phyloP scores from a whole-genome alignment of 2,113 vertebrate species.

The mouse (Mus musculus) region DNA sequence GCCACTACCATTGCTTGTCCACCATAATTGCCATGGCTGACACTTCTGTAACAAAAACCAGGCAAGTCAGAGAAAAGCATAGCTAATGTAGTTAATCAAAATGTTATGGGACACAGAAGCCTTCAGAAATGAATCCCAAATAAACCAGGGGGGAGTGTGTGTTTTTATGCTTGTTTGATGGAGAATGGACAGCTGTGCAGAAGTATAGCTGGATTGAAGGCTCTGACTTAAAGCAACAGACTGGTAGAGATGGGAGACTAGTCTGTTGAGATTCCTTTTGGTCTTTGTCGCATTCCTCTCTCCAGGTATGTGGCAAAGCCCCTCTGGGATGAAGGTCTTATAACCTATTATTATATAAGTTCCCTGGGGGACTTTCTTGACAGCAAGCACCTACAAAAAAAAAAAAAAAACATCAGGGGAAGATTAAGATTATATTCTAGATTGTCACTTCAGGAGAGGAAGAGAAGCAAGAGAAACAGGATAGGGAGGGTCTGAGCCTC shows the following conservation, averaged over 20 bases:
- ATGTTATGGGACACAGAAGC: background rate
- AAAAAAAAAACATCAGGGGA: background rate
- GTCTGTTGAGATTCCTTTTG: background rate
- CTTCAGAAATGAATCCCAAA: background rate
- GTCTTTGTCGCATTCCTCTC: background rate
- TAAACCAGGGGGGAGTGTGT: background rate
- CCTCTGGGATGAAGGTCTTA: background rate
- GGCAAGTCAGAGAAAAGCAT: background rate
- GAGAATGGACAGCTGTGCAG: background rate
- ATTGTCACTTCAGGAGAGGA: background rate
- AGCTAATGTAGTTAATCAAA: constrained; percentile 2
- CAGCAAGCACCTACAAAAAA: background rate
- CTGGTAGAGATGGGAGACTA: too few relatives aligned
- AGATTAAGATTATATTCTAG: background rate
- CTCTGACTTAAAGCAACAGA: too few relatives aligned
- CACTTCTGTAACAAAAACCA: background rate
- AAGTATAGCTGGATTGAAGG: background rate
- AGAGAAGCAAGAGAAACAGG: background rate
- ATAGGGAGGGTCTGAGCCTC: background rate
- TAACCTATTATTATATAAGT: background rate
- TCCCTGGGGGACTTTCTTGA: background rate
- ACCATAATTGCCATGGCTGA: background rate
- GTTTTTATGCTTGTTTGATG: background rate
- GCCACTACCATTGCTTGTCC: background rate
- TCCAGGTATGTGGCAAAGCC: background rate